Conservation (phyloP, 2,113 vertebrate genomes). For the Myxocyprinus asiaticus region DNA sequence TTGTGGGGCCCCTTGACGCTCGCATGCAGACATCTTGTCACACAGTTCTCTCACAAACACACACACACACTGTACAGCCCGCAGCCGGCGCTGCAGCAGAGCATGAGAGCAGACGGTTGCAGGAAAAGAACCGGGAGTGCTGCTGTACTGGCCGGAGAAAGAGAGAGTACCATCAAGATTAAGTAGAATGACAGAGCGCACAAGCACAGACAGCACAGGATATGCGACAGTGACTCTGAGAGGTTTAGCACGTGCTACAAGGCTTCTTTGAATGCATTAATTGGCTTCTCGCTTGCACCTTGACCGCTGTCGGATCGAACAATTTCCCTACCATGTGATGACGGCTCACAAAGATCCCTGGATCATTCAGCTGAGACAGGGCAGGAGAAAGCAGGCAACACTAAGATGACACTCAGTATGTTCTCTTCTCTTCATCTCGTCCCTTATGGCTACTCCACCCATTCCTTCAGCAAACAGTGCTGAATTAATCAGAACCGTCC, state of each 20-base stretch:
- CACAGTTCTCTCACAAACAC: conserved; percentile 43
- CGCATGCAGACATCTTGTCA: conserved; percentile 47
- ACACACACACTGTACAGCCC: conserved; percentile 42
- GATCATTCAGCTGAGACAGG: conserved; percentile 8
- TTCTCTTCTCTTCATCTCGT: conserved; percentile 24
- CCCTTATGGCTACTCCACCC: conserved; percentile 38
- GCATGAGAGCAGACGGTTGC: conserved; percentile 6
- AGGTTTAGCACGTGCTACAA: conserved; percentile 35
- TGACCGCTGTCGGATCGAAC: no score
- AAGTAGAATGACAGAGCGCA: not conserved
- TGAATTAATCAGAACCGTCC: conserved; percentile 66
- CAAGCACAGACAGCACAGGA: conserved; percentile 5
- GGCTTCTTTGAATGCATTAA: conserved; percentile 6
- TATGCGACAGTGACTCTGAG: not conserved
- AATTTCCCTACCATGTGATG: no score
- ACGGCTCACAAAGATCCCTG: no score
- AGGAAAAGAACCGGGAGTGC: conserved; percentile 4
- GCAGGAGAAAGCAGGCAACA: conserved; percentile 3
- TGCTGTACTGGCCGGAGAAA: not conserved
- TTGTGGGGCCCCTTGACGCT: conserved; percentile 53
- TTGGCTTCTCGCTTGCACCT: not conserved
- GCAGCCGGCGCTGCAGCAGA: conserved; percentile 51
- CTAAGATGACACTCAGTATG: conserved; percentile 28
- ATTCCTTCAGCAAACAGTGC: conserved; percentile 41
- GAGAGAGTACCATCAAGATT: not conserved